Base-by-base conservation (phyloP, 2,797 vertebrate species). In the Diplodus puntazzo region DNA sequence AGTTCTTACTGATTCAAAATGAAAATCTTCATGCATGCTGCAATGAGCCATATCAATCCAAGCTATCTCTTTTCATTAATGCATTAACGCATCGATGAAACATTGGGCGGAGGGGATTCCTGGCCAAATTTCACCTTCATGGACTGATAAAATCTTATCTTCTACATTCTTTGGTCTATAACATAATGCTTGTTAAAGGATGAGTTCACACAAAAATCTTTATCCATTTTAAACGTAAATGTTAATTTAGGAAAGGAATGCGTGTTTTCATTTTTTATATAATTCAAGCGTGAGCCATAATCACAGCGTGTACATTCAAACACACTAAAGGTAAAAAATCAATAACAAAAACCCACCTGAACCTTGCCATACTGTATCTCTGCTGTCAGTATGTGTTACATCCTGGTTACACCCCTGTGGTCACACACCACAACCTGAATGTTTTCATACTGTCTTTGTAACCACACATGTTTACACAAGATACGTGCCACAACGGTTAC, bases 11-110 rank as follows among this genome's bases (percentile, higher is more conserved):
- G 2, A 8, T 14, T 23, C 2, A 70, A 75, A 69, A 55, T 67
- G 55, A 79, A 79, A 79, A 66, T 57, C 11, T 30, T 49, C 13
- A 71, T 46, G 30, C 13, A 69, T 46, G 30, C 12, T 61, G 23
- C 20, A 65, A 8, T 68, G 54, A 79, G 48, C 61, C 58, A 62
- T 54, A 27, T 76, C 71, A 82, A 83, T 20, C 69, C 64, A 69
- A 77, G 82, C 82, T 76, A 78, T 83, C 39, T 7, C 42, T 21
- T 78, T 27, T 30, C 46, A 42, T 43, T 0, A 21, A 34, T 12
- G 12, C 14, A 45, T 42, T 13, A 23, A 39, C 39, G 39, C 39
- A 39, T 39, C 39, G 11, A 39, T 39, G 39, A 4, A 55, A 21
- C 2, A 42, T 39, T 39, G 42, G 0, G 4, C 9, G 8, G 39